Percentiles rank a stretch among this genome's conserved stretches.
Conservation (phyloP, 1,140 invertebrate species). For the Drosophila pallidifrons region DNA sequence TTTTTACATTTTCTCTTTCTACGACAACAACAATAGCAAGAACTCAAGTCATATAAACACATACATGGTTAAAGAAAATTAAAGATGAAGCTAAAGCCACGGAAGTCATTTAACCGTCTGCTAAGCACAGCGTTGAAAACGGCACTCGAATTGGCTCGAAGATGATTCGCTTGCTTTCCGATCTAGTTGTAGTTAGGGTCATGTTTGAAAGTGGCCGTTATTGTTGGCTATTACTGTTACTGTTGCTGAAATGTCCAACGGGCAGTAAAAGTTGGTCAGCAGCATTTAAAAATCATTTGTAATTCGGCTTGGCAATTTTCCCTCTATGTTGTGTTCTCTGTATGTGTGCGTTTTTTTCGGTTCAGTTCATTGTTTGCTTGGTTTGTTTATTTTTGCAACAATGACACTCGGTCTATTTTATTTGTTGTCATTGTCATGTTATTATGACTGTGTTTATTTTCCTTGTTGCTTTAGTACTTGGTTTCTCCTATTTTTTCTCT, state of each 20-base stretch:
- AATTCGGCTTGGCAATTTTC: constrained; percentile 45
- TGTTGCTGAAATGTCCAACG: constrained; percentile 1
- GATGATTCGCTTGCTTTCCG: constrained; percentile 52
- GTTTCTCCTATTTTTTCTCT: constrained; percentile 1
- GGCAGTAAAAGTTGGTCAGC: constrained; percentile 67
- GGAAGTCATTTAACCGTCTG: constrained; percentile 80
- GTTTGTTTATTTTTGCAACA: constrained; percentile 37
- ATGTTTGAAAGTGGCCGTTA: constrained; percentile 75
- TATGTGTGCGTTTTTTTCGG: constrained; percentile 15
- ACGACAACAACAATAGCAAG: constrained; percentile 35
- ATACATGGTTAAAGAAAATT: constrained; percentile 12
- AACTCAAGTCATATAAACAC: constrained; percentile 10
- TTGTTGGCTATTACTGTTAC: constrained; percentile 53
- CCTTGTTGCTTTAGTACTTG: constrained; percentile 14
- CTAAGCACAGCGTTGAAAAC: constrained; percentile 49
- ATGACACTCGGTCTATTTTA: constrained; percentile 35
- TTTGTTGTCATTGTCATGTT: constrained; percentile 38
- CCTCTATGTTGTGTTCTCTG: constrained; percentile 39
- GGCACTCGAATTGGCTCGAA: constrained; percentile 55
- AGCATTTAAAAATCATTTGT: constrained; percentile 67
- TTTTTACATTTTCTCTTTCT: constrained; percentile 32
- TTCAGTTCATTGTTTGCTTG: constrained; percentile 26
- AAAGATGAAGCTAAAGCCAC: constrained; percentile 35
- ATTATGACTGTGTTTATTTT: constrained; percentile 31
- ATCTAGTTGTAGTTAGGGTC: constrained; percentile 60